Percentiles rank a stretch among this genome's conserved stretches.
phyloP scores from a whole-genome alignment of 2,113 vertebrate species.

The Phocoena sinus region DNA sequence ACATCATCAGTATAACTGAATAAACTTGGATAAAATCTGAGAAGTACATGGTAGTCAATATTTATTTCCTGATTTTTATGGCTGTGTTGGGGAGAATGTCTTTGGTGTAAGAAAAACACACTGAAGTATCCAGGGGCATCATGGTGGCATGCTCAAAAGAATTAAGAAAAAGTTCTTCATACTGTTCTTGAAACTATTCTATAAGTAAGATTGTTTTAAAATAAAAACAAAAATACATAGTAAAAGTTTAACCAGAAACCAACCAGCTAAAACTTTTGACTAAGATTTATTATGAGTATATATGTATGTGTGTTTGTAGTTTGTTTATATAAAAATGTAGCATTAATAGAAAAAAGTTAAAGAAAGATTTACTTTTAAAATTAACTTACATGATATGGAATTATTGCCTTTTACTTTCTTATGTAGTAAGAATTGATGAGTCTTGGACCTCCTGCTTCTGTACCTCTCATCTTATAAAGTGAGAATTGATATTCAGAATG shows the following conservation, averaged over 20 bases:
- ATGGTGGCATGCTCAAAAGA: not conserved
- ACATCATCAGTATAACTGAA: not conserved
- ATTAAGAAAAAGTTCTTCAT: not conserved
- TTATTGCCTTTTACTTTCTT: not conserved
- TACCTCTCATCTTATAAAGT: not conserved
- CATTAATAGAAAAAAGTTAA: not conserved
- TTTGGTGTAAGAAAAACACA: not conserved
- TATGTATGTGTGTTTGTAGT: not conserved
- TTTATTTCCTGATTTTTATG: not conserved
- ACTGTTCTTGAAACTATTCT: not conserved
- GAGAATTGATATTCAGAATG: not conserved
- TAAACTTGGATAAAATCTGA: not conserved
- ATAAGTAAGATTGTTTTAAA: not conserved
- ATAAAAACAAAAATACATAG: not conserved
- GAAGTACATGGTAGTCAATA: not conserved
- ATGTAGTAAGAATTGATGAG: not conserved
- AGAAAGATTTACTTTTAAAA: constrained; percentile 25
- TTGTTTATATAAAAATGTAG: not conserved
- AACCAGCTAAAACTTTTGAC: not conserved
- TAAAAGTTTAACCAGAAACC: constrained; percentile 13
- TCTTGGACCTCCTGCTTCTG: not conserved
- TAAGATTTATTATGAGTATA: not conserved
- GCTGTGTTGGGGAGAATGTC: not conserved
- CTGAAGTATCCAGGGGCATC: not conserved
- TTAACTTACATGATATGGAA: not conserved